Evolutionary conservation across 2,888 invertebrate species (phyloP).

Genomic region (Julus scandinavius): DNA sequence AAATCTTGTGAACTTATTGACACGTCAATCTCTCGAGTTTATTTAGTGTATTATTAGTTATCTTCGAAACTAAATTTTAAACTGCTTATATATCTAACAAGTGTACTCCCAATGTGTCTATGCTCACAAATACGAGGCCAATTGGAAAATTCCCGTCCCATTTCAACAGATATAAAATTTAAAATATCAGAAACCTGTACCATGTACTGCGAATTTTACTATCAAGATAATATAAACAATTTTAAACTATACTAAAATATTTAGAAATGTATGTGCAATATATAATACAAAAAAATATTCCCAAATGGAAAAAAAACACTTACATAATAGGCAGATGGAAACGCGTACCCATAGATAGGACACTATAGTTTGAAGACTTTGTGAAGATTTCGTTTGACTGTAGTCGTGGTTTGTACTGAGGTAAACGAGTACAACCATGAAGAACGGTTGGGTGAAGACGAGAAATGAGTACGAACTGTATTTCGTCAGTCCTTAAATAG

Average conservation of each 20-base stretch:
- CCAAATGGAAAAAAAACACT: neutral
- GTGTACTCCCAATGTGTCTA: neutral
- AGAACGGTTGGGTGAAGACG: too few species aligned
- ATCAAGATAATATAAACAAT: too few species aligned
- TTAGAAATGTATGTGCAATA: too few species aligned
- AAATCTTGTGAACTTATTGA: neutral
- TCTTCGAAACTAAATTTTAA: neutral
- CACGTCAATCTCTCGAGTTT: neutral
- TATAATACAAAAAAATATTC: too few species aligned
- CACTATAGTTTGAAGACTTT: neutral
- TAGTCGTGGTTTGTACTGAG: neutral
- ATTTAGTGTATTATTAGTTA: neutral
- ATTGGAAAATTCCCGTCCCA: neutral
- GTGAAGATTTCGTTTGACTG: neutral
- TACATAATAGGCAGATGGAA: neutral
- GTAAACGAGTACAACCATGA: neutral
- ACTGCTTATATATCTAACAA: neutral
- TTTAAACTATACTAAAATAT: too few species aligned
- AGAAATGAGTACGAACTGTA: neutral
- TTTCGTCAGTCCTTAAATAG: neutral
- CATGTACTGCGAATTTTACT: too few species aligned
- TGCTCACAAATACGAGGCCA: conserved; percentile 17
- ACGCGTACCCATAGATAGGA: neutral
- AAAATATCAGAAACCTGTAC: neutral
- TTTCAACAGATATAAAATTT: neutral